A percentile compares a stretch with the other conserved stretches of the same genome.
phyloP scores from a whole-genome alignment of 1,140 invertebrate genomes.

The Adelges cooleyi region DNA sequence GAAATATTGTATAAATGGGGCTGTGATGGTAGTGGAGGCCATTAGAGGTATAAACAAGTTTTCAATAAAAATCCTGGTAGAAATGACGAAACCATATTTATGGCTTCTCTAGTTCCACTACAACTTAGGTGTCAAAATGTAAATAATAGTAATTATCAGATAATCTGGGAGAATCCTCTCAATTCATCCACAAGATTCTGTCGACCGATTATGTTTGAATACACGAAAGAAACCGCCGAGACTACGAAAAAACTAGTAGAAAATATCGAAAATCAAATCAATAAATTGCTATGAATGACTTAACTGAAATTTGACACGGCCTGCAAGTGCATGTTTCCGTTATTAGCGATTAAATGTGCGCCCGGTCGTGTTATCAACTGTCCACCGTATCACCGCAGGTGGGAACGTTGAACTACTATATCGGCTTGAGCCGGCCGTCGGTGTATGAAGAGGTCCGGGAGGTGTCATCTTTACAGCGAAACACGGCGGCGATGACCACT shows the following conservation, averaged over 20 bases:
- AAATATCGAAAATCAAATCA: not conserved
- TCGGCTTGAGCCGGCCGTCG: no score
- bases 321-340: no score
- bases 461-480: no score
- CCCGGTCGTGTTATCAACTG: no score
- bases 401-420: no score
- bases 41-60: not conserved
- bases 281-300: not conserved
- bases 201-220: conserved; percentile 2
- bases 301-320: no score
- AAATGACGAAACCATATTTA: not conserved
- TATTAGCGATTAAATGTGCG: no score
- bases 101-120: not conserved
- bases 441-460: no score
- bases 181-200: not conserved
- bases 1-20: conserved; percentile 3
- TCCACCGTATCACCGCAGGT: no score
- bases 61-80: not conserved
- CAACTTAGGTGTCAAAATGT: not conserved
- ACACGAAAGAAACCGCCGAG: not conserved
- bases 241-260: not conserved
- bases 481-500: no score
- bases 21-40: not conserved
- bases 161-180: not conserved
- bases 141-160: not conserved